Conservation (phyloP, 37 sponge, comb jelly and placozoan species). For the Bolinopsis microptera region DNA sequence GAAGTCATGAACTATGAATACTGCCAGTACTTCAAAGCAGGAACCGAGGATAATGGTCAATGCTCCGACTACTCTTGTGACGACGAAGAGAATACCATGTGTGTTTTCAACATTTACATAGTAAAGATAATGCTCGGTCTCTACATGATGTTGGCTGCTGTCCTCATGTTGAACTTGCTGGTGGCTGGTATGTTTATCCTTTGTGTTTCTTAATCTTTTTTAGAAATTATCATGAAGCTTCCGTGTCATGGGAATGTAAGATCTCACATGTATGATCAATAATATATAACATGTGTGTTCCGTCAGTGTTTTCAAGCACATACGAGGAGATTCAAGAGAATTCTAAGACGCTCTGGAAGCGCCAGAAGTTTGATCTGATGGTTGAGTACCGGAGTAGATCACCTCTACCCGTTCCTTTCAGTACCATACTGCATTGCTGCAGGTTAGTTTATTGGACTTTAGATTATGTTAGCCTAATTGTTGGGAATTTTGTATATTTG, state of each 20-base stretch:
- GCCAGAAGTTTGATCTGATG: conserved; percentile 50
- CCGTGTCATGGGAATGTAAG: too few relatives aligned
- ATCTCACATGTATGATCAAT: too few relatives aligned
- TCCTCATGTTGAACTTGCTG: conserved; percentile 28
- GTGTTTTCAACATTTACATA: conserved; percentile 16
- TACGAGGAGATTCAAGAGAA: background rate
- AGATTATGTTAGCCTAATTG: background rate
- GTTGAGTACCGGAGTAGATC: conserved; percentile 2
- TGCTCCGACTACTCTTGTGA: background rate
- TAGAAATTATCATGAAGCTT: too few relatives aligned
- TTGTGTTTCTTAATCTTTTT: too few relatives aligned
- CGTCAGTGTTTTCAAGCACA: conserved; percentile 45
- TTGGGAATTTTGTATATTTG: too few relatives aligned
- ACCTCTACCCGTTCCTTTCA: conserved; percentile 21
- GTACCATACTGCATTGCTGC: conserved; percentile 3
- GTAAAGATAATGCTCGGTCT: conserved; percentile 24
- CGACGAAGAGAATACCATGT: background rate
- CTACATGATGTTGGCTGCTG: conserved; percentile 55
- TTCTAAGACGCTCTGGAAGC: conserved; percentile 5
- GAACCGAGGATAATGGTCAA: background rate
- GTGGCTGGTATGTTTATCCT: background rate
- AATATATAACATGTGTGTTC: too few relatives aligned
- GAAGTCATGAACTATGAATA: background rate
- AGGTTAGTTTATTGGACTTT: background rate
- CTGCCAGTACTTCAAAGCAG: background rate